Base-by-base conservation (phyloP, 1,140 invertebrate genomes). In the Coenobita brevimanus region DNA sequence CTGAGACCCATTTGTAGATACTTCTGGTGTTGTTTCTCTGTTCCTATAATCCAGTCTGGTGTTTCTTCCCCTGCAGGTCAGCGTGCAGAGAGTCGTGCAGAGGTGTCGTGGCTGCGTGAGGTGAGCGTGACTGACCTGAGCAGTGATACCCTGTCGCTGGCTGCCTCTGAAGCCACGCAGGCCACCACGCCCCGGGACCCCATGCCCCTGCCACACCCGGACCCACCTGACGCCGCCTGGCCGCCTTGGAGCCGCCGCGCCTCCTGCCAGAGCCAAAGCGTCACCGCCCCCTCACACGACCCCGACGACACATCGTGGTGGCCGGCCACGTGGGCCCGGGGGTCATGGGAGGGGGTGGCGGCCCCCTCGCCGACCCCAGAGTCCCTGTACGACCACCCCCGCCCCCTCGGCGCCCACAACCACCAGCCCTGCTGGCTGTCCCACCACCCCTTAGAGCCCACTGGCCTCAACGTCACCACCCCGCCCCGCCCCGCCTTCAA, bases 311-410 rank as follows among this genome's bases (percentile, higher is more conserved):
- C 57, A 41, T 69, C 79, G 21, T 87, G 89, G 81, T 73, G 84
- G 80, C 75, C 86, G 69, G 62, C 69, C 33, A 73, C 80, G 30
- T 81, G 57, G 79, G 82, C 78, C 73, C 64, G 84, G 54, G 83
- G 79, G 75, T 36, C 80, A 60, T 79, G 83, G 79, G 69, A 79
- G 43, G 69, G 73, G 64, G 62, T 82, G 80, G 76, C 81, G 36
- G 50, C 85, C 43, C 82, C 73, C 57, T 78, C 80, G 43, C 76
- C 76, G 21, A 80, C 84, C 15, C 84, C 84, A 17, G 84, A 87
- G 64, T 87, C 84, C 46, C 64, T 87, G n/a, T 87, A 87, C 76
- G 84, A 87, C 64, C 84, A 87, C 84, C 84, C 84, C 75, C 84
- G 84, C 62, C 84, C 84, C 50, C 67, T 87, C 27, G 84, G 76